A percentile compares a stretch with the other conserved stretches of the same genome.
Conservation (phyloP, 2,113 vertebrate genomes). For the Pavo muticus region DNA sequence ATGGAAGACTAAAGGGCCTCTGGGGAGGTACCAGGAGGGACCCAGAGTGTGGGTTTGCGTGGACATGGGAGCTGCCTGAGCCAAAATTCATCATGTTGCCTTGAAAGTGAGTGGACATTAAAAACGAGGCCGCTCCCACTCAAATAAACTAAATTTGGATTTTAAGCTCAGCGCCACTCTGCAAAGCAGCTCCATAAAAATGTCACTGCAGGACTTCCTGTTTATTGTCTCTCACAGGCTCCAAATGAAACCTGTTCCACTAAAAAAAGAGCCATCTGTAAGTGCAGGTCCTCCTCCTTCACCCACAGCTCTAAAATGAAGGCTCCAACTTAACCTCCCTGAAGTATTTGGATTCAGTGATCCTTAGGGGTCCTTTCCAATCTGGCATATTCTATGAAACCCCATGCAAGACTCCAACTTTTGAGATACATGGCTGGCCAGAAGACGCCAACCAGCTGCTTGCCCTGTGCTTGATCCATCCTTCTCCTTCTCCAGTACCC, state of each 20-base stretch:
- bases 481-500: background rate
- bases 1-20: background rate
- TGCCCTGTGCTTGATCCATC: background rate
- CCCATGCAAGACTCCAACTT: background rate
- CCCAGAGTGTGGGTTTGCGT: background rate
- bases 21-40: background rate
- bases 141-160: conserved; percentile 52
- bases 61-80: background rate
- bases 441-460: background rate
- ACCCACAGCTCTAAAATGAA: background rate
- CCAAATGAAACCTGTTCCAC: conserved; percentile 27
- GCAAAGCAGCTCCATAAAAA: conserved; percentile 54
- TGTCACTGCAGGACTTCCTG: conserved; percentile 10
- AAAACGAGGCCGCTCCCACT: conserved; percentile 1
- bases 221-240: conserved; percentile 33
- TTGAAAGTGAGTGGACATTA: conserved; percentile 35
- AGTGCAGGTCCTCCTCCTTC: background rate
- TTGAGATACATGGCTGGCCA: background rate
- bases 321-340: background rate
- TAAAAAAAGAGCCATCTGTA: background rate
- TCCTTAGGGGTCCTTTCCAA: too few species aligned
- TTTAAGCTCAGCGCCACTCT: background rate
- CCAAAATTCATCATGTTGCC: background rate
- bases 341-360: background rate
- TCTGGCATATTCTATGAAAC: background rate